Conservation (phyloP, 2,113 vertebrate species). For the Trogon melanurus region DNA sequence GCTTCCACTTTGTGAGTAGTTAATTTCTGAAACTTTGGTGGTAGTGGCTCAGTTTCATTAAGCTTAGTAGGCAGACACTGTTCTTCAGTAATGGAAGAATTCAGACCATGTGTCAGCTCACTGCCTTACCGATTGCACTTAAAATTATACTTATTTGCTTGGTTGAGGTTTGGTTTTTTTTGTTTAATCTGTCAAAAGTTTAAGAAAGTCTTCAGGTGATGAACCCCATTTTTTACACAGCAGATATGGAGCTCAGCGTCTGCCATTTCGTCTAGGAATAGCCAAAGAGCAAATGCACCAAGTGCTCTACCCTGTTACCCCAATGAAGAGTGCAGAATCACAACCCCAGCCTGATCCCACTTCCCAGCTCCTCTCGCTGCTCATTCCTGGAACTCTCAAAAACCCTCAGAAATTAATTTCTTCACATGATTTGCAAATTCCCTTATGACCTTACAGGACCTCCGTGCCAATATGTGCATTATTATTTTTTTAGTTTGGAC, state of each 20-base stretch:
- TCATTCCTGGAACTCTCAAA: not conserved
- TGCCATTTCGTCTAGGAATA: not conserved
- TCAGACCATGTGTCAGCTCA: not conserved
- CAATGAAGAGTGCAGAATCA: not conserved
- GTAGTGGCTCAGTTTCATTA: not conserved
- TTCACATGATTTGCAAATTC: not conserved
- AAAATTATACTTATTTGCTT: not conserved
- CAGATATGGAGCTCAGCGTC: not conserved
- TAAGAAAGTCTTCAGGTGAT: not conserved
- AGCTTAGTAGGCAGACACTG: not conserved
- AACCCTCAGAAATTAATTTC: not conserved
- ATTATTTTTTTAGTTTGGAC: not conserved
- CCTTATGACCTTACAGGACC: not conserved
- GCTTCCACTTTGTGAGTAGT: not conserved
- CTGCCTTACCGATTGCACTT: not conserved
- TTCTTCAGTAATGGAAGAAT: not conserved
- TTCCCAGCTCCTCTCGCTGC: not conserved
- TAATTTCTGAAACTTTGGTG: not conserved
- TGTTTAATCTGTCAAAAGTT: not conserved
- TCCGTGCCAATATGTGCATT: not conserved
- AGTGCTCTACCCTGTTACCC: not conserved
- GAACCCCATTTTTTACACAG: not conserved
- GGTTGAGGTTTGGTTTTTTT: fast-evolving
- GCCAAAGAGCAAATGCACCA: not conserved
- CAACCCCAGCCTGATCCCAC: not conserved